Base-by-base conservation (phyloP, 2,888 invertebrate species). In the Mythimna ferrago region DNA sequence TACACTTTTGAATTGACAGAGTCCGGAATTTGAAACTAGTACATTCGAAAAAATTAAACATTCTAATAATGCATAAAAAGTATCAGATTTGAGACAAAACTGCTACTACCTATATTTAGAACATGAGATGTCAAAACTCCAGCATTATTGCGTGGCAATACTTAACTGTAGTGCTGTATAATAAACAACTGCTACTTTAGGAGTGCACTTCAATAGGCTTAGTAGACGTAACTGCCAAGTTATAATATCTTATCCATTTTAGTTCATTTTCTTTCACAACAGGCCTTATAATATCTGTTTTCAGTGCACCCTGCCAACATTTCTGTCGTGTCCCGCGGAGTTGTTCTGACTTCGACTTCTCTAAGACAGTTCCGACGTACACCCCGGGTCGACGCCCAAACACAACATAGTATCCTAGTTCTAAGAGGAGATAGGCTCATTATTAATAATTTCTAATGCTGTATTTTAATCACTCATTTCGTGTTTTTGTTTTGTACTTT, bases 301-400 rank as follows among this genome's bases (percentile, higher is more conserved):
- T 44, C 51, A 44, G 57, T 73, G 35, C 38, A 70, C 63, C 75
- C 41, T 80, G 84, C 58, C 81, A 62, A 71, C 51, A 70, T 74
- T 61, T 67, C 64, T 11, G 10, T n/a, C 21, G 21, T 56, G 66
- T 80, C 80, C 80, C 70, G 84, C 11, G 3, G 84, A 74, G 80
- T 71, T 66, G 61, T 10, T 71, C 32, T 32, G n/a, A 58, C 32
- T 71, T 26, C 2, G 21, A 66, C 51, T 70, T 19, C 44, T 75
- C 11, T 57, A 19, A 53, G 84, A 81, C 84, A 66, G 68, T 66
- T 80, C 56, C 26, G 84, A 76, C 68, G 6, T 80, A 67, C 66
- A 66, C 69, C 76, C 70, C 26, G 70, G 62, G 76, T 70, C 32
- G 76, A 74, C 19, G 80, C 35, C 54, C 68, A 53, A 68, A 66